phyloP scores from a whole-genome alignment of 2,797 vertebrate species.

The Anguilla megastoma region DNA sequence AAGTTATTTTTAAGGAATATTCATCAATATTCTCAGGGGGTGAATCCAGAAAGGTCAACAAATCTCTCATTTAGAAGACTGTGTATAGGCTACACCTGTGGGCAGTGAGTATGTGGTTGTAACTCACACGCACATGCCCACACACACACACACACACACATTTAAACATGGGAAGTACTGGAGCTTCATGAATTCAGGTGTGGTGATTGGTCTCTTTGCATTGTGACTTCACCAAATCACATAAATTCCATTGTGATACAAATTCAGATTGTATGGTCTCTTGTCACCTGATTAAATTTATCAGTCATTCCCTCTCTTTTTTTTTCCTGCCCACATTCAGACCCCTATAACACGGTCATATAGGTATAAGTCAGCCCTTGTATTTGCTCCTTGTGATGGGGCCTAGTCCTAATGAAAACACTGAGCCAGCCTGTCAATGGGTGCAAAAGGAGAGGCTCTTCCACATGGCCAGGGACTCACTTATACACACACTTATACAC shows the following conservation, averaged over 20 bases:
- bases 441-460: background rate
- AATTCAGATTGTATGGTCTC: background rate
- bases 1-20: slow-evolving; percentile 68
- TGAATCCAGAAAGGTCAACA: slow-evolving; percentile 70
- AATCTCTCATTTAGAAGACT: slow-evolving; percentile 64
- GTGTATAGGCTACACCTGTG: slow-evolving; percentile 49
- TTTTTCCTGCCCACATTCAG: background rate
- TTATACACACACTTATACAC: no score
- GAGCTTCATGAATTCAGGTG: background rate
- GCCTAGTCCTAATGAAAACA: background rate
- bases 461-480: background rate
- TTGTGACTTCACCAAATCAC: background rate
- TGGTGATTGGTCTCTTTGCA: background rate
- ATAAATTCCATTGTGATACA: background rate
- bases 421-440: background rate
- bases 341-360: background rate
- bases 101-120: slow-evolving; percentile 17
- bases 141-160: slow-evolving; percentile 21
- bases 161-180: background rate
- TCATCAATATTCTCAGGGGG: slow-evolving; percentile 67
- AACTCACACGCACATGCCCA: slow-evolving; percentile 8
- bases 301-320: background rate
- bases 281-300: background rate
- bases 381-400: background rate
- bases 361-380: background rate